Percentiles rank a stretch among this genome's conserved stretches.
These are phyloP conservation scores for Sciaenops ocellatus DNA, from an alignment of 2,797 vertebrate species.

Conservation along the genomic window DNA sequence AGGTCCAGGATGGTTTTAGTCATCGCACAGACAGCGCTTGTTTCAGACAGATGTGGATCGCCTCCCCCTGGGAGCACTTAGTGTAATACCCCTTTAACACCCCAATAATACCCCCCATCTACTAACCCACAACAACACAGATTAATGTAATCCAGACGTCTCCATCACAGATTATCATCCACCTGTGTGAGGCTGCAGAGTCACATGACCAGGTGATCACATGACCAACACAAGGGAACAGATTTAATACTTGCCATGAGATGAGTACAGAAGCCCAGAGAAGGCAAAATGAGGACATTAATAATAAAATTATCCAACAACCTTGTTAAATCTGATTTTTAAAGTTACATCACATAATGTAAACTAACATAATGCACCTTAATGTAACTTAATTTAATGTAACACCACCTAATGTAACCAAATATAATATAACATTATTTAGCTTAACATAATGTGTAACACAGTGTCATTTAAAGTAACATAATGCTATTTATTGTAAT, in stretches of 20 bases:
- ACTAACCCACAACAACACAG: slow-evolving; percentile 15
- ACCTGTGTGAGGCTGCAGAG: slow-evolving; percentile 26
- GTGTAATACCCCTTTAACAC: slow-evolving; percentile 56
- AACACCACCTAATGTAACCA: too few relatives aligned
- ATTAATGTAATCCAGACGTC: slow-evolving; percentile 41
- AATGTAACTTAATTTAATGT: too few relatives aligned
- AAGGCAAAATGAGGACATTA: background rate
- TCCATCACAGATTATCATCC: slow-evolving; percentile 39
- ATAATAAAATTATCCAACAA: too few relatives aligned
- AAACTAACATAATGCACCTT: too few relatives aligned
- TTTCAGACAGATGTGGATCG: slow-evolving; percentile 42
- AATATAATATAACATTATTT: too few relatives aligned
- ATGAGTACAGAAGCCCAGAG: background rate
- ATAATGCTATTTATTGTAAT: too few relatives aligned
- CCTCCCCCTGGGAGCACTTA: slow-evolving; percentile 37
- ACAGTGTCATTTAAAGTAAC: too few relatives aligned
- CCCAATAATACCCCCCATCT: slow-evolving; percentile 13
- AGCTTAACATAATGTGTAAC: too few relatives aligned
- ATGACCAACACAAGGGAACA: background rate
- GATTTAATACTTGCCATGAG: background rate
- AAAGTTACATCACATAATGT: too few relatives aligned
- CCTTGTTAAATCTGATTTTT: too few relatives aligned
- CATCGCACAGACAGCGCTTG: background rate
- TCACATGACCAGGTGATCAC: slow-evolving; percentile 4
- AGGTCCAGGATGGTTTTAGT: too few relatives aligned